Percentiles rank a stretch among this genome's conserved stretches.
Conservation (phyloP, 2,113 vertebrate genomes). For the Tupaia tana region DNA sequence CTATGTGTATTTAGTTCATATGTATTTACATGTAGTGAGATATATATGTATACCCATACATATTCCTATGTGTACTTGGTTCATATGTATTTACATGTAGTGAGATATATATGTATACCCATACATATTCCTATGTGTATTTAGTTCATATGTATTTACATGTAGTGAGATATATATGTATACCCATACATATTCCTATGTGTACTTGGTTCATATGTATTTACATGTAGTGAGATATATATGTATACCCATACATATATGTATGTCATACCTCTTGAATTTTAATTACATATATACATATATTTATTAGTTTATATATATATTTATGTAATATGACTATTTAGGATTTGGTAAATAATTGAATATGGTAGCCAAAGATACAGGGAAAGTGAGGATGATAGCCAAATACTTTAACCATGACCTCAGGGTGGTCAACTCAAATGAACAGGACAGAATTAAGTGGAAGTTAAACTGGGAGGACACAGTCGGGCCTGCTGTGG, state of each 20-base stretch:
- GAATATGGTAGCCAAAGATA: background rate
- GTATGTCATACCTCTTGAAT: too few species aligned
- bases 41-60: background rate
- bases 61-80: background rate
- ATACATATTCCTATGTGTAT: background rate
- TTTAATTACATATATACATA: too few species aligned
- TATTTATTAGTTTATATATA: too few species aligned
- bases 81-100: background rate
- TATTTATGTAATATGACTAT: background rate
- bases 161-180: background rate
- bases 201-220: background rate
- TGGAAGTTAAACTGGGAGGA: background rate
- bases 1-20: background rate
- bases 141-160: background rate
- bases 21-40: background rate
- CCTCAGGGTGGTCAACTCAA: background rate
- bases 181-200: background rate
- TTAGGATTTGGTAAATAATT: background rate
- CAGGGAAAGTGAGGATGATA: background rate
- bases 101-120: background rate
- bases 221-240: background rate
- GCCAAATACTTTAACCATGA: background rate
- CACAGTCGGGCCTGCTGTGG: too few species aligned
- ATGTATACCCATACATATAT: too few species aligned
- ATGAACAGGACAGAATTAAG: background rate